Base-by-base conservation (phyloP, 2,113 vertebrate genomes). In the Caloenas nicobarica region DNA sequence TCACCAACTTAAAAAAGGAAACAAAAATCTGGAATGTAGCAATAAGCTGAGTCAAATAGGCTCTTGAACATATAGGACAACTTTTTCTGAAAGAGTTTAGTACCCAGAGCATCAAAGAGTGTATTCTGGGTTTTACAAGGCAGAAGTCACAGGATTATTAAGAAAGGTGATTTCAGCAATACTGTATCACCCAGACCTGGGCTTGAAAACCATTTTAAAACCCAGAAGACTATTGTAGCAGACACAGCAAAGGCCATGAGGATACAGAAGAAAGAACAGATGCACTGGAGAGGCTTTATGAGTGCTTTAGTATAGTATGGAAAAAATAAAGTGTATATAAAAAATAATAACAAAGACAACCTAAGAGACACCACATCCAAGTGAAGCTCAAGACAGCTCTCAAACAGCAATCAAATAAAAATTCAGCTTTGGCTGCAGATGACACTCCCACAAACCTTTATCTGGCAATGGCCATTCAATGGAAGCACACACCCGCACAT, bases 131-230 rank as follows among this genome's bases (percentile, higher is more conserved):
- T 74, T 84, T 96, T 71, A 86, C 29, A 91, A 60, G 81, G 50
- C 50, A 54, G 16, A 83, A 91, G 65, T 64, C 48, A 81, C 7
- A 34, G 57, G 29, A 87, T 76, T 81, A 56, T 65, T 78, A 82
- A 56, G 65, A 91, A 68, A 91, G 57, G 50, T 65, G 89, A 87
- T 85, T 95, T 87, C 61, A 89, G 57, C 80, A 85, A 56, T 48
- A 42, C 11, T 8, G 0, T 34, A 76, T 69, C 64, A 76, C 40
- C 33, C 14, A 82, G 70, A 46, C n/a, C 33, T 23, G n/a, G 23
- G 19, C 34, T 76, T 36, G 50, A 91, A 95, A 95, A 69, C 18
- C 22, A 50, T 65, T 78, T 93, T 40, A 65, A 92, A 92, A 84
- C 17, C 5, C 4, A 2, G 51, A 88, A 53, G 21, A 68, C 50